Evolutionary conservation across 2,888 invertebrate genomes (phyloP).

Genomic region (Limnephilus auricula): DNA sequence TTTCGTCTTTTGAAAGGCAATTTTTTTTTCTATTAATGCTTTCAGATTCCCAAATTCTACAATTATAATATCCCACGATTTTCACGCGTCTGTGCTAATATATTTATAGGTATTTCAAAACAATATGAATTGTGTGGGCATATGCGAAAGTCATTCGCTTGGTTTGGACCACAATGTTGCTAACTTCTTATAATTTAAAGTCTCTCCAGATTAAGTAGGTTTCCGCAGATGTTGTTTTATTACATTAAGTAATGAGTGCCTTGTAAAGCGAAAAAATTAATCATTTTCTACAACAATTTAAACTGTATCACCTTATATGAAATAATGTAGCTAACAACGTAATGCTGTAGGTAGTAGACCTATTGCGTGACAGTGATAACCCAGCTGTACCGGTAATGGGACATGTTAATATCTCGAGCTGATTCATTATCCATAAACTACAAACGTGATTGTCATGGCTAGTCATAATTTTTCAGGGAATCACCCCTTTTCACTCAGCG

Average conservation of each 20-base stretch:
- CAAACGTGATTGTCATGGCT: conserved; percentile 12
- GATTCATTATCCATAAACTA: background rate
- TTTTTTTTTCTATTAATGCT: no score
- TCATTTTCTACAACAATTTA: background rate
- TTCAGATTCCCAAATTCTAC: no score
- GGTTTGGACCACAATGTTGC: no score
- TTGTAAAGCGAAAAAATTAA: background rate
- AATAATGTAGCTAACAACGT: background rate
- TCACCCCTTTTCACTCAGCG: background rate
- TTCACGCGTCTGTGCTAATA: no score
- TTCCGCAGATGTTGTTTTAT: background rate
- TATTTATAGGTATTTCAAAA: no score
- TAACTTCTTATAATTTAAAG: no score
- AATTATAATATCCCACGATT: no score
- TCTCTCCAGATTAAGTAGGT: background rate
- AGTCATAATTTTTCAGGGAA: conserved; percentile 31
- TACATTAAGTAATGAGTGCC: background rate
- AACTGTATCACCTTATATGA: no score
- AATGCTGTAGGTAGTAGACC: no score
- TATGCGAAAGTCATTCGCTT: no score
- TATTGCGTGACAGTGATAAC: background rate
- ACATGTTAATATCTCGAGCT: conserved; percentile 2
- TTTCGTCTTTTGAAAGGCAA: no score
- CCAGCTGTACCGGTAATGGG: background rate
- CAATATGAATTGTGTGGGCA: no score